A percentile compares a stretch with the other conserved stretches of the same genome.
These are phyloP conservation scores for Athene cunicularia DNA, from an alignment of 2,113 vertebrate species.

Conservation along the genomic window DNA sequence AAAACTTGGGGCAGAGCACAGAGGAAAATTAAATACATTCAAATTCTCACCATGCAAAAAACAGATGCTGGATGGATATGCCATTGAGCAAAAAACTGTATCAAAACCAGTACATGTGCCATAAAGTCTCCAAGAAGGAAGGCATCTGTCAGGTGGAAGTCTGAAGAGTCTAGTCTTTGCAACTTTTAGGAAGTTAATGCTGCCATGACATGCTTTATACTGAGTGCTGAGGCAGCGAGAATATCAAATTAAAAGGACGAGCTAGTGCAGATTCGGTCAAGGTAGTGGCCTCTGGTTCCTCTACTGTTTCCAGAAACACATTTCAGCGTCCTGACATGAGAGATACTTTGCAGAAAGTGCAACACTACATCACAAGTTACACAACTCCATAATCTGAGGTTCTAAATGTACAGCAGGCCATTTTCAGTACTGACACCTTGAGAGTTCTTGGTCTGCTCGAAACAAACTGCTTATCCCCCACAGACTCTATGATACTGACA, in stretches of 20 bases:
- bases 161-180: neutral
- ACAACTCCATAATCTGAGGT: neutral
- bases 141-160: neutral
- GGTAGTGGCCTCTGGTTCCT: neutral
- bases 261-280: neutral
- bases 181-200: neutral
- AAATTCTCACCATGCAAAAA: neutral
- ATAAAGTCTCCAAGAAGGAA: neutral
- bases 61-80: neutral
- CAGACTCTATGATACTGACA: neutral
- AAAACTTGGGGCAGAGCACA: neutral
- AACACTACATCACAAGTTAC: neutral
- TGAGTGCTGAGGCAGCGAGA: neutral
- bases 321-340: accelerated
- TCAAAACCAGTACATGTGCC: neutral
- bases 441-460: neutral
- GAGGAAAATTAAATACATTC: neutral
- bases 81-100: neutral
- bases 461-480: neutral
- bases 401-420: neutral
- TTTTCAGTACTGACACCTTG: neutral
- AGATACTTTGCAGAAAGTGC: neutral
- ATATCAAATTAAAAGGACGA: neutral
- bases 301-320: neutral
- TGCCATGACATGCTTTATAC: neutral